Evolutionary conservation across 2,888 invertebrate species (phyloP).

Genomic region (Lycaena phlaeas): DNA sequence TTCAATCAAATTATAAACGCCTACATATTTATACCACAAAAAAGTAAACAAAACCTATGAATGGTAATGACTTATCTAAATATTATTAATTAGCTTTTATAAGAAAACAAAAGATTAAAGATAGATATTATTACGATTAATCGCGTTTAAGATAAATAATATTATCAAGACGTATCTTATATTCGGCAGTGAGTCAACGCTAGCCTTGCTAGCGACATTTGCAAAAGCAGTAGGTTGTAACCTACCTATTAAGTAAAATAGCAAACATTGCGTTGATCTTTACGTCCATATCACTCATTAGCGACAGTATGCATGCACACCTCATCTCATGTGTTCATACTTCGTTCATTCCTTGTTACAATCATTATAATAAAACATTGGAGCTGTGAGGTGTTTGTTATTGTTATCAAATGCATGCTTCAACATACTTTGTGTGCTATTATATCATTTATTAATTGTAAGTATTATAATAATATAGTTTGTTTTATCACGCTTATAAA

Average conservation of each 20-base stretch:
- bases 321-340: not conserved
- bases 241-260: constrained; percentile 5
- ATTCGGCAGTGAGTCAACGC: constrained; percentile 1
- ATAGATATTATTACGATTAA: not conserved
- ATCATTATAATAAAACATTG: not conserved
- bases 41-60: too few relatives aligned
- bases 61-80: too few relatives aligned
- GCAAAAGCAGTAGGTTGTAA: not conserved
- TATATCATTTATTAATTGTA: not conserved
- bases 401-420: not conserved
- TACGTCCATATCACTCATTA: not conserved
- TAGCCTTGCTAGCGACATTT: not conserved
- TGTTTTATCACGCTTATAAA: not conserved
- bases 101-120: too few relatives aligned
- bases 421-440: not conserved
- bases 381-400: not conserved
- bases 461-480: constrained; percentile 1
- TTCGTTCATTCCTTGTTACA: not conserved
- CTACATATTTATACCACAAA: too few relatives aligned
- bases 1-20: too few relatives aligned
- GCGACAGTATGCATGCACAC: constrained; percentile 8
- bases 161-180: too few relatives aligned
- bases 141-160: not conserved
- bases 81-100: too few relatives aligned
- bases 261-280: not conserved